Base-by-base conservation (phyloP, 2,113 vertebrate species). In the Thomomys bottae region DNA sequence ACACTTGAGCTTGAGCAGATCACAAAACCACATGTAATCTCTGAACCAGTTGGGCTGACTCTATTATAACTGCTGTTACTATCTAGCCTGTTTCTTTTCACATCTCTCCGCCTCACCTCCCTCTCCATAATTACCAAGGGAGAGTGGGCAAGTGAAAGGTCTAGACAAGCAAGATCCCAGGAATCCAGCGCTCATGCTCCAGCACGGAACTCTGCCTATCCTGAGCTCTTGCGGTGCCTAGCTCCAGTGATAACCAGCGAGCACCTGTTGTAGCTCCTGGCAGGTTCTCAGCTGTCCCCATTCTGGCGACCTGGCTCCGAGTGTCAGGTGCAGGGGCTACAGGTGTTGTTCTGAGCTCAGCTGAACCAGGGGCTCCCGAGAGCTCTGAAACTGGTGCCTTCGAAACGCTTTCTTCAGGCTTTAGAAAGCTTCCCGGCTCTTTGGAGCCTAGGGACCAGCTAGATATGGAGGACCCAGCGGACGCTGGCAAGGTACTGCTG, bases 231-330 rank as follows among this genome's bases (percentile, higher is more conserved):
- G 45, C 1, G 5, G 5, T 12, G 11, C 36, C 49, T 40, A 20
- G 0, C 12, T 28, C n/a, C 40, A 23, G 45, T 1, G 6, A 66
- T 18, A 0, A 0, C 1, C 0, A 3, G 8, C 0, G 0, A 57
- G 23, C 36, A 76, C 77, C 68, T 64, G 84, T 12, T 20, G 59
- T 11, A 2, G 34, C n/a, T 73, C 42, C 40, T 34, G 78, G 9
- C 12, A 0, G 2, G 40, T 11, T 76, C 77, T 32, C 68, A 10
- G 61, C 6, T 28, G 61, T 6, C 40, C 61, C n/a, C 0, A 0
- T 1, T 26, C 30, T 2, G 7, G 73, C 1, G 0, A 32, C 26
- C n/a, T 38, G 20, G 15, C 59, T 78, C 15, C 2, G 24, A 34
- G 66, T 30, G 45, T 15, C 36, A 18, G 40, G 6, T 11, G 4